These are phyloP conservation scores for Pterostichus madidus DNA, from an alignment of 2,888 invertebrate genomes.

Conservation along the genomic window DNA sequence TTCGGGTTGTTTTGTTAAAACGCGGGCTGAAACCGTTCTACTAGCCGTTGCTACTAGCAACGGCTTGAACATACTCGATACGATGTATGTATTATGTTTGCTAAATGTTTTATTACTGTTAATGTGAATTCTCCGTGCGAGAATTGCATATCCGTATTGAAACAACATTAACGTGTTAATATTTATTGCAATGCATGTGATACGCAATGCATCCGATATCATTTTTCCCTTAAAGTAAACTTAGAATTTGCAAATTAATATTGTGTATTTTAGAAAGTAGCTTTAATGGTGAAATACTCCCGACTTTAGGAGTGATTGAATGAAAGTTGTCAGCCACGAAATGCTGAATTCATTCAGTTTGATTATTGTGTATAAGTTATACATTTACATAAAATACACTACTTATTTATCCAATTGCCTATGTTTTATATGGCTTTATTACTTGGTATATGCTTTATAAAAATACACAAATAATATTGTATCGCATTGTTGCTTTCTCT, in stretches of 20 bases:
- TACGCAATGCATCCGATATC: constrained; percentile 60
- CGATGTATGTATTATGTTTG: constrained; percentile 63
- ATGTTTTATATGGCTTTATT: constrained; percentile 67
- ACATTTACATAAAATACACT: constrained; percentile 63
- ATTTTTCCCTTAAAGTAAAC: constrained; percentile 25
- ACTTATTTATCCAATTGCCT: constrained; percentile 65
- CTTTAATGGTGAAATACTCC: constrained; percentile 27
- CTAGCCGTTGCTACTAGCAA: not conserved
- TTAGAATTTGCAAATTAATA: constrained; percentile 63
- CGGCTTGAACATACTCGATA: constrained; percentile 10
- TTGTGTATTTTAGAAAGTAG: constrained; percentile 63
- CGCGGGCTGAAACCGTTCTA: constrained; percentile 56
- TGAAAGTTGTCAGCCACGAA: constrained; percentile 61
- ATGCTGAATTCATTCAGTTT: constrained; percentile 58
- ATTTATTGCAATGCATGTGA: constrained; percentile 62
- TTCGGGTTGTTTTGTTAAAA: constrained; percentile 59
- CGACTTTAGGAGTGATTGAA: constrained; percentile 16
- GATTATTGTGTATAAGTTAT: constrained; percentile 55
- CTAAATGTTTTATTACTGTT: constrained; percentile 62
- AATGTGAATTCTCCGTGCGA: constrained; percentile 29
- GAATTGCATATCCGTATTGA: constrained; percentile 53
- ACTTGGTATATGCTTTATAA: constrained; percentile 68
- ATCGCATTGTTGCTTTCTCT: constrained; percentile 25
- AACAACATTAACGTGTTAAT: constrained; percentile 42
- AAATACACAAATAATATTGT: constrained; percentile 66